Conservation (phyloP, 2,888 invertebrate species). For the Erannis defoliaria region DNA sequence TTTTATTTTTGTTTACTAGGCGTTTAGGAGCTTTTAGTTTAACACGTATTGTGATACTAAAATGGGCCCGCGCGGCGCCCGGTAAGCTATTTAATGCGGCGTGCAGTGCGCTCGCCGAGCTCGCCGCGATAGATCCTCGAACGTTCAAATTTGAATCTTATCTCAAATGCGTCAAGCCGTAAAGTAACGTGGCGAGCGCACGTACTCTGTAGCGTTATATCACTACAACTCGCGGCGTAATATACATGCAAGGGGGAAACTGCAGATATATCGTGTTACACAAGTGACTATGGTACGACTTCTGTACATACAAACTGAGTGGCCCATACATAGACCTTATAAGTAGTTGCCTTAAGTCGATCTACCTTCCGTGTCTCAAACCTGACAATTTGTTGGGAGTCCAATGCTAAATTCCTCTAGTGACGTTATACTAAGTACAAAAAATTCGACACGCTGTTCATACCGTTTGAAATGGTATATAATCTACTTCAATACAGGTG, state of each 20-base stretch:
- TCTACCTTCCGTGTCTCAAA: no score
- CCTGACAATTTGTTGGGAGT: no score
- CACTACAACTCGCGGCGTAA: neutral
- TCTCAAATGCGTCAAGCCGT: neutral
- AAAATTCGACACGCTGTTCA: no score
- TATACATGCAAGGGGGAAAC: slow-evolving; percentile 2
- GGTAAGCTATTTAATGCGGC: slow-evolving; percentile 71
- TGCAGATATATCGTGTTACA: neutral
- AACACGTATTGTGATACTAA: slow-evolving; percentile 82
- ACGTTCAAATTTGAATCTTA: slow-evolving; percentile 4
- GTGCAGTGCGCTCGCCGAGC: slow-evolving; percentile 39
- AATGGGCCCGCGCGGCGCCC: slow-evolving; percentile 75
- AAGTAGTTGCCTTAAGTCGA: no score
- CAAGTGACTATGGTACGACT: neutral
- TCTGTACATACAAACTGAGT: neutral
- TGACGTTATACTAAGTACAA: no score
- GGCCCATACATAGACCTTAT: neutral
- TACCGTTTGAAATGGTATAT: no score
- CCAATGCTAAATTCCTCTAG: no score
- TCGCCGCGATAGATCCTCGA: slow-evolving; percentile 4
- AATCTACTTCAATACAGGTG: no score
- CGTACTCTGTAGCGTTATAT: neutral
- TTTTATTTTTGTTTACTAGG: slow-evolving; percentile 63
- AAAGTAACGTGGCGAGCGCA: neutral
- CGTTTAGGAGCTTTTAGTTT: slow-evolving; percentile 78